Evolutionary conservation across 92 coral and sea anemone genomes (phyloP).

Genomic region (Desmophyllum pertusum): DNA sequence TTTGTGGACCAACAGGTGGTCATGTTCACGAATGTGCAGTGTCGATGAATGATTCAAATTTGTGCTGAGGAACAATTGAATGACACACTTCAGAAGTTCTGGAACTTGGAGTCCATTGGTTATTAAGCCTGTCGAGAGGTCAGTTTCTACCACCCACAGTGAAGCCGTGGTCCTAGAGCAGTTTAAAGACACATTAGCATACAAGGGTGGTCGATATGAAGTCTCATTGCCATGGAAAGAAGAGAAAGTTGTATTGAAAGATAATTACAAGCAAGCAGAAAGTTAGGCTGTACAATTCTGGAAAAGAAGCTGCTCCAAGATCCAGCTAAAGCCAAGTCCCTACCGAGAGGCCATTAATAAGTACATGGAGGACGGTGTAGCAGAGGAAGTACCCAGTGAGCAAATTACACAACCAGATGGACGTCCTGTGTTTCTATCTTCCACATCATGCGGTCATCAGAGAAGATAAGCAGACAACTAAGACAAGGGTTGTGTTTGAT

Average conservation of each 20-base stretch:
- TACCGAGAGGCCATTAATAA: conserved; percentile 30
- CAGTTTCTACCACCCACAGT: conserved; percentile 5
- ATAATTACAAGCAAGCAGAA: conserved; percentile 14
- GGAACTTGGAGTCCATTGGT: conserved; percentile 39
- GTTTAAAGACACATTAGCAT: conserved; percentile 35
- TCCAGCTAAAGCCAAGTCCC: no score
- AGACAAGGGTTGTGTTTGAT: conserved; percentile 59
- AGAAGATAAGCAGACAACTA: conserved; percentile 44
- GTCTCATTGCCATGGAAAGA: conserved; percentile 60
- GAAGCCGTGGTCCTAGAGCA: conserved; percentile 9
- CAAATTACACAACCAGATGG: conserved; percentile 18
- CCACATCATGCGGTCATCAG: no score
- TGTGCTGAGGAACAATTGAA: conserved; percentile 40
- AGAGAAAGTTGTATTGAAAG: background rate
- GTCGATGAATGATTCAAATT: conserved; percentile 37
- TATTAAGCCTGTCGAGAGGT: conserved; percentile 19
- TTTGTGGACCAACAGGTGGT: conserved; percentile 43
- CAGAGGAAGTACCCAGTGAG: conserved; percentile 39
- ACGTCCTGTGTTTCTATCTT: conserved; percentile 44
- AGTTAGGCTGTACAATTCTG: no score
- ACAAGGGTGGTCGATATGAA: conserved; percentile 31
- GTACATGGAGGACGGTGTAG: conserved; percentile 33
- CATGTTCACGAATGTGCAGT: conserved; percentile 18
- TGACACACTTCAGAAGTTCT: no score
- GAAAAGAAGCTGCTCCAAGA: no score